Evolutionary conservation across 2,888 invertebrate species (phyloP), one percentile per base, ranked within the genome.

Genomic region (Nomada flava): DNA sequence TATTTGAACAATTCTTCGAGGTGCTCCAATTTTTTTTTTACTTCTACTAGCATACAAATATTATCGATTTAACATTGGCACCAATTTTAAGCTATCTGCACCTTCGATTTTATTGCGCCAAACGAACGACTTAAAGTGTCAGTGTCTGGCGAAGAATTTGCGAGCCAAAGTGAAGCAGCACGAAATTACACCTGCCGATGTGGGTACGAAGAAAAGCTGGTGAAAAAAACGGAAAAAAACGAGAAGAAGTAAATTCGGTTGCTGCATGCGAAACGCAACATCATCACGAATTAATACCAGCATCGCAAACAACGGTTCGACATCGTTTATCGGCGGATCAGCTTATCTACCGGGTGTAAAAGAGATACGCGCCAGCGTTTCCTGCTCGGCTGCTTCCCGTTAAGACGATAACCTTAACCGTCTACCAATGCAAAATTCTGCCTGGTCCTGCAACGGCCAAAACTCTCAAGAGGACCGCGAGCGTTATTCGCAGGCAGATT

Each of bases 341-440:
- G 82, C 86, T 86, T 89, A 89, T 88, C 88, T 88, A 86, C 83
- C 88, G 87, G 85, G 88, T 86, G 87, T 84, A 84, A 87, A 78
- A 75, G 67, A 84, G 88, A 88, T 88, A 88, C 83, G 84, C 50
- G 73, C 76, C 76, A 84, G 75, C 76, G 84, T 89, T 88, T 89
- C 89, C 89, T 88, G 86, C 74, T 84, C 73, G 74, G 68, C 76
- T 83, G 87, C 83, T 88, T 88, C 89, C 89, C 88, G 87, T 88
- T 89, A 89, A 87, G 76, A 76, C 81, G 89, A 88, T 88, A 88
- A 89, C 89, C 89, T 89, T 89, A 88, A 89, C 89, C 89, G 89
- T 44, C 76, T 74, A 59, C 74, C 83, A 47, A 75, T 72, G 68
- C 78, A 76, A 84, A 79, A 79, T 86, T 75, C 79, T 57, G 69